phyloP scores from a whole-genome alignment of 92 coral and sea anemone genomes.

The Muricea muricata region DNA sequence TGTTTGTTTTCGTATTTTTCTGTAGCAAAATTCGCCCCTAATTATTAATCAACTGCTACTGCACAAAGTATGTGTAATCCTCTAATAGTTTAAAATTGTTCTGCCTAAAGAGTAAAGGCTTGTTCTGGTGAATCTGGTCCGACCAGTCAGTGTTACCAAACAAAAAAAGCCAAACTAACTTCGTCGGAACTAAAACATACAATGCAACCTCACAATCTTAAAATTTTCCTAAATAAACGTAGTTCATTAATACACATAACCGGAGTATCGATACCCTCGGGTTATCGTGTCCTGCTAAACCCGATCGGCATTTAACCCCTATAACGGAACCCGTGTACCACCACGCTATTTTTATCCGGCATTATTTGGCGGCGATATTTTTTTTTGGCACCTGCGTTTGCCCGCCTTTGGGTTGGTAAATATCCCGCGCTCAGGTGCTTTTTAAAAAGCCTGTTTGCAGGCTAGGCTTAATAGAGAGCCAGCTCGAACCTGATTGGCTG shows the following conservation, averaged over 20 bases:
- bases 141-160: no score
- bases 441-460: not conserved
- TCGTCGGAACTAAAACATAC: no score
- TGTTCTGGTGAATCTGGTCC: no score
- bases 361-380: not conserved
- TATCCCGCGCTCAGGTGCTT: no score
- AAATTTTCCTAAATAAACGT: not conserved
- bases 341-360: not conserved
- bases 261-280: not conserved
- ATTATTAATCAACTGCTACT: no score
- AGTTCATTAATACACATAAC: not conserved
- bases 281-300: not conserved
- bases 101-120: no score
- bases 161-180: no score
- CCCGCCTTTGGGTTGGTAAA: not conserved
- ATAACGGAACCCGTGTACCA: conserved; percentile 1
- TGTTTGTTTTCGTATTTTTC: no score
- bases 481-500: conserved; percentile 34
- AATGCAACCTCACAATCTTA: not conserved
- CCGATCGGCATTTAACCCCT: not conserved
- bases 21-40: no score
- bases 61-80: no score
- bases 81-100: no score
- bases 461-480: not conserved
- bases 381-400: not conserved